A percentile compares a stretch with the other conserved stretches of the same genome.
phyloP scores from a whole-genome alignment of 2,113 vertebrate genomes.

The Ginglymostoma cirratum region DNA sequence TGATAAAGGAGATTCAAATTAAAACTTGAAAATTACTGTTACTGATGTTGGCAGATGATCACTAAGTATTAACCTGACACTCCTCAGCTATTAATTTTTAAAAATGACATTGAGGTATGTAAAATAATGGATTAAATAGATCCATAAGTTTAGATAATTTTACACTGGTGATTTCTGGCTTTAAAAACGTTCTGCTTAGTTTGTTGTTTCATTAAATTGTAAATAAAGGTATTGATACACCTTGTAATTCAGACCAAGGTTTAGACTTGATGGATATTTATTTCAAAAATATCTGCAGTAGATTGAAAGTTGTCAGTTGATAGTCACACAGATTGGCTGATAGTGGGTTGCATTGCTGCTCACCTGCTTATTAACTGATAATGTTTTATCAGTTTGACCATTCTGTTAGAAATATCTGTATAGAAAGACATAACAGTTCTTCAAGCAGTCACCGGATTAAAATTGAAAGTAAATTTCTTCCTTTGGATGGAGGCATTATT shows the following conservation, averaged over 20 bases:
- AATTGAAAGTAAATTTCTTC: neutral
- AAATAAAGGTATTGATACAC: neutral
- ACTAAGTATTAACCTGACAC: neutral
- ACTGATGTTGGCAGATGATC: neutral
- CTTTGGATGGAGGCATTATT: neutral
- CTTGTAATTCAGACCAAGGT: neutral
- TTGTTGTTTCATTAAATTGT: neutral
- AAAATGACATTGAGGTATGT: neutral
- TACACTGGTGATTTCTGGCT: neutral
- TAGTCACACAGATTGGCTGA: neutral
- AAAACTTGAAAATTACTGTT: neutral
- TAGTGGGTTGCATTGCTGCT: neutral
- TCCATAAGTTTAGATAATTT: neutral
- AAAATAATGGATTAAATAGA: neutral
- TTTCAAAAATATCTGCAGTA: neutral
- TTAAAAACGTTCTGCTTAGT: neutral
- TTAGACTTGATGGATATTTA: neutral
- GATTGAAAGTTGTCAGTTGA: neutral
- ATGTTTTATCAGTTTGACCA: neutral
- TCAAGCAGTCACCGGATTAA: neutral
- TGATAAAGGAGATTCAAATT: neutral
- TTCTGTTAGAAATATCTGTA: neutral
- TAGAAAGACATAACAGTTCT: neutral
- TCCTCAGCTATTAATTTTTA: neutral
- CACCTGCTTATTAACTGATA: neutral